phyloP scores from a whole-genome alignment of 2,113 vertebrate genomes.

The Ptilonorhynchus violaceus region DNA sequence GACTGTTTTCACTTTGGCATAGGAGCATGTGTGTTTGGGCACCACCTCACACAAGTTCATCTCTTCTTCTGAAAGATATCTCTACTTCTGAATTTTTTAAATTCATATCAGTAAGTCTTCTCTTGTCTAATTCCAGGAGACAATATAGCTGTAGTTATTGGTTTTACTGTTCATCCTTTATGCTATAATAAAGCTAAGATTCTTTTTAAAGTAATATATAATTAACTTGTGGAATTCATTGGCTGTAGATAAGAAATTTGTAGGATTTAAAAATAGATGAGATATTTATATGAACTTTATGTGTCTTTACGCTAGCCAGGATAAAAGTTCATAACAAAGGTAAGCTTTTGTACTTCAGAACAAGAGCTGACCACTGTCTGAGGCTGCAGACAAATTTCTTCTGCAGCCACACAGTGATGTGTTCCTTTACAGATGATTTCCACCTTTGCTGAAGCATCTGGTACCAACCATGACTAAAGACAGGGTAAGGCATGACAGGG shows the following conservation, averaged over 20 bases:
- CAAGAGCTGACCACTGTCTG: not conserved
- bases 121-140: not conserved
- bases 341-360: not conserved
- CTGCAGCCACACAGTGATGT: not conserved
- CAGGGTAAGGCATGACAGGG: not conserved
- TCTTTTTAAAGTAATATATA: not conserved
- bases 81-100: not conserved
- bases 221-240: not conserved
- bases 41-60: not conserved
- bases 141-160: not conserved
- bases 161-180: not conserved
- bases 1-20: not conserved
- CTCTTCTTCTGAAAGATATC: not conserved
- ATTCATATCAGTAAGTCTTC: not conserved
- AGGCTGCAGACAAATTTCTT: not conserved
- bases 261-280: not conserved
- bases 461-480: not conserved
- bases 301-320: not conserved
- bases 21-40: not conserved
- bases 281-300: not conserved
- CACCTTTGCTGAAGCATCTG: not conserved
- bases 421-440: not conserved
- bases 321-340: not conserved
- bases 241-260: not conserved
- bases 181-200: not conserved